Conservation (phyloP, 2,888 invertebrate species). For the Rutpela maculata region DNA sequence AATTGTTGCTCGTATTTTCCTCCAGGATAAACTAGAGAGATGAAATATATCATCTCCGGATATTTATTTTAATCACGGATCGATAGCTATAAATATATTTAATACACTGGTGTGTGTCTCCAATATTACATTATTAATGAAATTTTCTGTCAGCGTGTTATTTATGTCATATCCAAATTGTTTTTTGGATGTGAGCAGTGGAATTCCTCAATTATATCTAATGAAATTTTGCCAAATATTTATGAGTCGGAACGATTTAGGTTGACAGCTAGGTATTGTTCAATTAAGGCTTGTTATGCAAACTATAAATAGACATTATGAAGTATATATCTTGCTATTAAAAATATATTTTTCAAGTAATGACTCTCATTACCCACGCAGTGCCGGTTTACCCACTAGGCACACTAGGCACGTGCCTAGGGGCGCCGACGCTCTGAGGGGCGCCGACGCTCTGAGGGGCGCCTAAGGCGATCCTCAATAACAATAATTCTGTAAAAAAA, state of each 20-base stretch:
- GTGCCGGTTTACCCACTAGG: no score
- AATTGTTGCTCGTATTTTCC: background rate
- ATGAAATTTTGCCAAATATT: background rate
- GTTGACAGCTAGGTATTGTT: background rate
- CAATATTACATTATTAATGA: slow-evolving; percentile 16
- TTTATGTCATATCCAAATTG: slow-evolving; percentile 2
- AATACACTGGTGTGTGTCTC: slow-evolving; percentile 1
- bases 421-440: no score
- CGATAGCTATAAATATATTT: slow-evolving; percentile 12
- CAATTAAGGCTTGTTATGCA: background rate
- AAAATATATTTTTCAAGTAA: no score
- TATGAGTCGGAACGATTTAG: background rate
- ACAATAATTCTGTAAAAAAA: no score
- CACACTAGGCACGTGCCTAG: no score
- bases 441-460: no score
- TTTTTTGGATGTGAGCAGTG: background rate
- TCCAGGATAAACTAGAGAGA: background rate
- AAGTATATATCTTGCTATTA: no score
- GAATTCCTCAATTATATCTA: background rate
- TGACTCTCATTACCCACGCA: no score
- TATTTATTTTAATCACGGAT: slow-evolving; percentile 10
- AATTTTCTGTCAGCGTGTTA: background rate
- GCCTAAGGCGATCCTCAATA: no score
- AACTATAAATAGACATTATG: background rate
- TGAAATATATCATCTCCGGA: background rate